Conservation (phyloP, 2,888 invertebrate genomes). For the Brenthis daphne region DNA sequence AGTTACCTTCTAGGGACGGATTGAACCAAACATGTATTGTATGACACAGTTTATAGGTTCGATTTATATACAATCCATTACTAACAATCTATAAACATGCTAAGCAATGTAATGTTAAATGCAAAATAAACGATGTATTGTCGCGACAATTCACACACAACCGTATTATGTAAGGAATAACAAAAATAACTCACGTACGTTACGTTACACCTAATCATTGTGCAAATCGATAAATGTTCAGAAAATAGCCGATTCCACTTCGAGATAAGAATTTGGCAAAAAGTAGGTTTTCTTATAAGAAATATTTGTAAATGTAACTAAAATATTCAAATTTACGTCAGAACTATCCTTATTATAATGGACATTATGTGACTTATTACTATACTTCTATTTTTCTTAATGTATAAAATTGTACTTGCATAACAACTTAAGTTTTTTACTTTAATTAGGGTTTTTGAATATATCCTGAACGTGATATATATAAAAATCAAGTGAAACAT, state of each 20-base stretch:
- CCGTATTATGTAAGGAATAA: conserved; percentile 41
- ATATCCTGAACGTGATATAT: neutral
- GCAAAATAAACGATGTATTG: conserved; percentile 57
- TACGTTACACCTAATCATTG: conserved; percentile 15
- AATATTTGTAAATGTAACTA: conserved; percentile 37
- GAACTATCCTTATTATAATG: conserved; percentile 40
- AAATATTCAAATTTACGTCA: conserved; percentile 43
- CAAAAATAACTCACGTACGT: conserved; percentile 21
- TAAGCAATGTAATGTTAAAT: conserved; percentile 52
- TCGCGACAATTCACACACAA: conserved; percentile 51
- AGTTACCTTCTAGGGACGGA: conserved; percentile 69
- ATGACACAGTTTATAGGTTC: conserved; percentile 45
- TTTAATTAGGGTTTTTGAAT: neutral
- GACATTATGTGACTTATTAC: conserved; percentile 36
- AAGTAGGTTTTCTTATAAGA: conserved; percentile 22
- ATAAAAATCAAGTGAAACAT: conserved; percentile 4
- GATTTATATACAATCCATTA: conserved; percentile 45
- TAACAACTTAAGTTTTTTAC: conserved; percentile 9
- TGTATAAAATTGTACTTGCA: conserved; percentile 33
- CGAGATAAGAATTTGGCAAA: conserved; percentile 29
- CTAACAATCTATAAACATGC: conserved; percentile 37
- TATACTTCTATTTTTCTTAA: conserved; percentile 2
- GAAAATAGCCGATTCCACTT: conserved; percentile 38
- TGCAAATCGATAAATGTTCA: conserved; percentile 38
- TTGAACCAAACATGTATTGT: conserved; percentile 55